Percentiles rank a stretch among this genome's conserved stretches.
phyloP scores from a whole-genome alignment of 2,113 vertebrate species.

The Taxidea taxus region DNA sequence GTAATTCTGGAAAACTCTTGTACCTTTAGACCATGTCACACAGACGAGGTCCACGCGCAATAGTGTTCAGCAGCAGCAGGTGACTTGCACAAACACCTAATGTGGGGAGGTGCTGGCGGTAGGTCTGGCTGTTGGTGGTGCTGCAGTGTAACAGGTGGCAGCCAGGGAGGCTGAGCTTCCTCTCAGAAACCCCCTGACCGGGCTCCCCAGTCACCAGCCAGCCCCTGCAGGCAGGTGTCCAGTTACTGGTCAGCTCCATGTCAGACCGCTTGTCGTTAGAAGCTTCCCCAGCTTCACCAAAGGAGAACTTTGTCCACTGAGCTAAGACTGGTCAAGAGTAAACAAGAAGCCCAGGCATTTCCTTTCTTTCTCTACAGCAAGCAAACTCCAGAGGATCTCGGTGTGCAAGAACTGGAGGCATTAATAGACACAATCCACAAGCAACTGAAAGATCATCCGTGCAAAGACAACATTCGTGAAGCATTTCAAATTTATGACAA shows the following conservation, averaged over 20 bases:
- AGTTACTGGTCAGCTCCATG: background rate
- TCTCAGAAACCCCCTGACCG: background rate
- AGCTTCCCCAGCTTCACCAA: background rate
- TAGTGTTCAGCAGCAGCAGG: background rate
- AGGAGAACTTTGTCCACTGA: background rate
- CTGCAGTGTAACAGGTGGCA: background rate
- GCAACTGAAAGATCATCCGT: slow-evolving; percentile 70
- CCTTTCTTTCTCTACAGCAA: slow-evolving; percentile 61
- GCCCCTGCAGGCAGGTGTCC: background rate
- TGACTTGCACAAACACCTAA: background rate
- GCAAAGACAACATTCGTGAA: slow-evolving; percentile 64
- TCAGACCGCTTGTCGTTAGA: background rate
- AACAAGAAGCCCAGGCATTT: background rate
- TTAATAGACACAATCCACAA: slow-evolving; percentile 74
- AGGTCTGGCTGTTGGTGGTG: background rate
- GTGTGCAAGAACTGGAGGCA: slow-evolving; percentile 65
- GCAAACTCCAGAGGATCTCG: background rate
- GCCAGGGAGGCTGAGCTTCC: background rate
- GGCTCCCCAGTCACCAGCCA: background rate
- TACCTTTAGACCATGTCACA: background rate
- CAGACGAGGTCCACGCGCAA: background rate
- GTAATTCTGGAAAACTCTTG: background rate
- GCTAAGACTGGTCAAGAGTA: background rate
- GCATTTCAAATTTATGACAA: slow-evolving; percentile 72
- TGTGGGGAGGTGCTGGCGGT: background rate